A percentile compares a stretch with the other conserved stretches of the same genome.
Evolutionary conservation across 2,113 vertebrate species (phyloP).

Genomic region (Sprattus sprattus): DNA sequence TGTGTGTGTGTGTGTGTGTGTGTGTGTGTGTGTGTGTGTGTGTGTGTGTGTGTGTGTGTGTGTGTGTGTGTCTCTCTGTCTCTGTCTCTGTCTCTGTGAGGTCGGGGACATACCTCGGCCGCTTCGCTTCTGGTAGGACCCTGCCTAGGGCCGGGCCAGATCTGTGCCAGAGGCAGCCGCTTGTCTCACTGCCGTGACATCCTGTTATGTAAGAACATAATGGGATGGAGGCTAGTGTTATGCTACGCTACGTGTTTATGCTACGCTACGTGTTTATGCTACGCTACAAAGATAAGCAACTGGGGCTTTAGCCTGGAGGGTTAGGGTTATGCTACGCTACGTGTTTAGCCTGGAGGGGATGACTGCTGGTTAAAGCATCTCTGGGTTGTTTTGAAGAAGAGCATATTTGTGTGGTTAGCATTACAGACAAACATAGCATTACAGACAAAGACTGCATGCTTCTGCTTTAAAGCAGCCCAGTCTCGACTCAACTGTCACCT

Average conservation of each 20-base stretch:
- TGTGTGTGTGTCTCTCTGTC: too few species aligned
- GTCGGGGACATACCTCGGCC: conserved; percentile 22
- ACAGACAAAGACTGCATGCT: neutral
- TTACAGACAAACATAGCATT: neutral
- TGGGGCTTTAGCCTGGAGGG: neutral
- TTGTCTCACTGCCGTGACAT: neutral
- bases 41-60: too few species aligned
- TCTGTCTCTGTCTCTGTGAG: too few species aligned
- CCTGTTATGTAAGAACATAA: neutral
- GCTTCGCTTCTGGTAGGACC: neutral
- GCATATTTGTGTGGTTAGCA: neutral
- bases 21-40: too few species aligned
- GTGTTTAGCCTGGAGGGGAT: neutral
- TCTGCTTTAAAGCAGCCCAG: neutral
- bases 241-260: neutral
- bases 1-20: too few species aligned
- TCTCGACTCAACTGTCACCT: neutral
- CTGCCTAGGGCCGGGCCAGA: neutral
- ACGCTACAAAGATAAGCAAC: neutral
- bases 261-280: neutral
- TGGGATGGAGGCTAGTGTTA: neutral
- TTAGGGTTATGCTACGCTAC: neutral
- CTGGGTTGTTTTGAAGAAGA: neutral
- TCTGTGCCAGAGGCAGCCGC: neutral
- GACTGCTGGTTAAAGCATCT: neutral